phyloP scores from a whole-genome alignment of 2,888 invertebrate genomes.

The Synanthedon vespiformis region DNA sequence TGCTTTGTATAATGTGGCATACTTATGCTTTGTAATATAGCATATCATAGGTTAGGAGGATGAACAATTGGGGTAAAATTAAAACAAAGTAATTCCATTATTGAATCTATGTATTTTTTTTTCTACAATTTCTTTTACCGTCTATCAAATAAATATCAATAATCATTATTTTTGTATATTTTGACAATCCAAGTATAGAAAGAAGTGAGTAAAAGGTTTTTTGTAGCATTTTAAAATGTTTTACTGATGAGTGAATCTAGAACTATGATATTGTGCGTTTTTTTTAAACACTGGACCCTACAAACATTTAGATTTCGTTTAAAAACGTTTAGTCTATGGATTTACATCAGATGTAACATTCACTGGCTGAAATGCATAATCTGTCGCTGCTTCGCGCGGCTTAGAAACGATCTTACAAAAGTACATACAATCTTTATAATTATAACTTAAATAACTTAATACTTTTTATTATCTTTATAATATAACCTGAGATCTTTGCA shows the following conservation, averaged over 20 bases:
- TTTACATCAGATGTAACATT: slow-evolving; percentile 56
- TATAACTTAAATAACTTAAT: slow-evolving; percentile 71
- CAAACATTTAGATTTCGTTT: slow-evolving; percentile 66
- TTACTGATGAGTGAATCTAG: slow-evolving; percentile 59
- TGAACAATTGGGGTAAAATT: slow-evolving; percentile 7
- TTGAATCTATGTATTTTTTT: slow-evolving; percentile 67
- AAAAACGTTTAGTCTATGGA: slow-evolving; percentile 64
- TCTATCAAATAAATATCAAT: slow-evolving; percentile 69
- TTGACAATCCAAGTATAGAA: slow-evolving; percentile 57
- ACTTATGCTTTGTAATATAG: neutral
- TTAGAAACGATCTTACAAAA: slow-evolving; percentile 64
- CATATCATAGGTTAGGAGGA: neutral
- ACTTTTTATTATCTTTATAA: slow-evolving; percentile 68
- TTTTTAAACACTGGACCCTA: slow-evolving; percentile 65
- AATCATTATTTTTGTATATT: slow-evolving; percentile 63
- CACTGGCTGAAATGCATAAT: slow-evolving; percentile 62
- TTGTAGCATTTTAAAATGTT: slow-evolving; percentile 47
- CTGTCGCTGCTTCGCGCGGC: slow-evolving; percentile 36
- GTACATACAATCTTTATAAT: slow-evolving; percentile 48
- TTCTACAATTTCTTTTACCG: slow-evolving; percentile 64
- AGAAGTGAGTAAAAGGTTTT: slow-evolving; percentile 39
- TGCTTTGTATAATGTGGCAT: neutral
- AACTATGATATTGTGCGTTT: slow-evolving; percentile 69
- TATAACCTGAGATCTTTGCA: slow-evolving; percentile 69
- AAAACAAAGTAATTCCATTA: slow-evolving; percentile 46